Conservation (phyloP, 2,888 invertebrate species). For the Cactoblastis cactorum region DNA sequence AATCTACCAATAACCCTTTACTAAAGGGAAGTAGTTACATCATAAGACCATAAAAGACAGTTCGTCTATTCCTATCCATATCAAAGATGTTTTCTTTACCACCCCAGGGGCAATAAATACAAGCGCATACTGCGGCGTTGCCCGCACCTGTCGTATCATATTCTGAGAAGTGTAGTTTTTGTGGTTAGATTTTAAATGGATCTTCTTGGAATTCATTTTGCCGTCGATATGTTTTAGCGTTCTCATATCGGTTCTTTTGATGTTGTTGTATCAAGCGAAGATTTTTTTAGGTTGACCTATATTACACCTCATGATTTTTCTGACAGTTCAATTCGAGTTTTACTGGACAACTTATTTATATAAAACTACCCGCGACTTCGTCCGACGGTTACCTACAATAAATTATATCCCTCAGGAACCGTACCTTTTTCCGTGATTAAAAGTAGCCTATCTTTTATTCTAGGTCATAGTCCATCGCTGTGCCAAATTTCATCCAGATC, state of each 20-base stretch:
- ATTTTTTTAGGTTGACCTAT: too few species aligned
- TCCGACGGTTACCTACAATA: too few species aligned
- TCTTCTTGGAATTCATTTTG: constrained; percentile 15
- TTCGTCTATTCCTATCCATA: not conserved
- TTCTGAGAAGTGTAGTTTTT: constrained; percentile 6
- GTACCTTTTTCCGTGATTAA: too few species aligned
- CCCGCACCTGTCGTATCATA: constrained; percentile 17
- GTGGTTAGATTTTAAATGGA: constrained; percentile 4
- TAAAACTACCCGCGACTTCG: too few species aligned
- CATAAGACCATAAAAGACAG: not conserved
- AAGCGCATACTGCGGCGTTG: constrained; percentile 14
- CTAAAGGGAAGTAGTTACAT: not conserved
- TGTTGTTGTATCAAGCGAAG: not conserved
- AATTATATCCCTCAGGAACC: too few species aligned
- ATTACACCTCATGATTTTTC: too few species aligned
- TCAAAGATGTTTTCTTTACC: constrained; percentile 6
- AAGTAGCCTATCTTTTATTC: too few species aligned
- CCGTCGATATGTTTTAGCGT: not conserved
- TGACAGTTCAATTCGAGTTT: too few species aligned
- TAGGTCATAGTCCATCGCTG: too few species aligned
- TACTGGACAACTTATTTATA: too few species aligned
- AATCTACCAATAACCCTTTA: not conserved
- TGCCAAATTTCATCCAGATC: too few species aligned
- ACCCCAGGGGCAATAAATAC: constrained; percentile 10
- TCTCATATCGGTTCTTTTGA: not conserved